phyloP scores from a whole-genome alignment of 1,140 invertebrate genomes.

The Gryllus bimaculatus region DNA sequence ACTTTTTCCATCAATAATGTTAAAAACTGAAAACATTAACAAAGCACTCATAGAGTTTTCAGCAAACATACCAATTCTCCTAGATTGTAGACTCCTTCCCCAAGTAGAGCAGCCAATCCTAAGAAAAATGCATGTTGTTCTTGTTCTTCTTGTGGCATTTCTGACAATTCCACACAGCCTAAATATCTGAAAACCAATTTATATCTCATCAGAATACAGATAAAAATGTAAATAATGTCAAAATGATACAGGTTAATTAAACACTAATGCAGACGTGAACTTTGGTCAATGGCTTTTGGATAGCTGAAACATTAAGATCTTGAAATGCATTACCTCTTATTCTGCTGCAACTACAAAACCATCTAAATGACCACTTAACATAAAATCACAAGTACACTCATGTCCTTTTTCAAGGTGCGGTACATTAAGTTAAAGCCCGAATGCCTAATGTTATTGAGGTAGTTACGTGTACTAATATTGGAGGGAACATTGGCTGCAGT shows the following conservation, averaged over 20 bases:
- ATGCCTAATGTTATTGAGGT: too few species aligned
- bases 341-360: too few species aligned
- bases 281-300: too few species aligned
- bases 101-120: constrained; percentile 85
- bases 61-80: constrained; percentile 69
- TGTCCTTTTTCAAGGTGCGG: too few species aligned
- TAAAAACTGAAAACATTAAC: neutral
- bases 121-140: constrained; percentile 82
- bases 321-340: too few species aligned
- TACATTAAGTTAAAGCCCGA: too few species aligned
- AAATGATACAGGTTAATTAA: neutral
- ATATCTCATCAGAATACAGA: neutral
- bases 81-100: constrained; percentile 94
- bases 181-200: constrained; percentile 52
- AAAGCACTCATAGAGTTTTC: neutral
- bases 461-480: too few species aligned
- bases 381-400: too few species aligned
- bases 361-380: too few species aligned
- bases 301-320: too few species aligned
- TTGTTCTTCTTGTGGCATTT: constrained; percentile 54
- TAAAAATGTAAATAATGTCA: neutral
- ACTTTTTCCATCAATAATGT: neutral
- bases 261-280: neutral
- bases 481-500: too few species aligned
- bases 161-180: constrained; percentile 78